Evolutionary conservation across 2,888 invertebrate genomes (phyloP).

Genomic region (Phyllotreta striolata): DNA sequence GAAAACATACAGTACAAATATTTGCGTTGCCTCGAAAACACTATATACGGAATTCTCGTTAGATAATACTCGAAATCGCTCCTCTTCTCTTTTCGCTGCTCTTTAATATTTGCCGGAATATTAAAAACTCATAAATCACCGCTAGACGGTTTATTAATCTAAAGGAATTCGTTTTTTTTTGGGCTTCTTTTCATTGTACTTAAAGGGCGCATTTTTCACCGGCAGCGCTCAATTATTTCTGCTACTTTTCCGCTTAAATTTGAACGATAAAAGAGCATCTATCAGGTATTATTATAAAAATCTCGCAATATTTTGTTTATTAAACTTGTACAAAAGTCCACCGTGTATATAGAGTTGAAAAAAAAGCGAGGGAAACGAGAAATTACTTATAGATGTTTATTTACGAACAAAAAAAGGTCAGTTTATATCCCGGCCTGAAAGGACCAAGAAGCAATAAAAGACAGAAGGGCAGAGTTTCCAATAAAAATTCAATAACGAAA

Average conservation of each 20-base stretch:
- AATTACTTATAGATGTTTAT: no score
- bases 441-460: slow-evolving; percentile 12
- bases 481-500: slow-evolving; percentile 17
- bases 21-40: slow-evolving; percentile 13
- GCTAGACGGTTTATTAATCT: slow-evolving; percentile 53
- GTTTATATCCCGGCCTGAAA: no score
- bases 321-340: no score
- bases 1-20: slow-evolving; percentile 15
- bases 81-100: slow-evolving; percentile 29
- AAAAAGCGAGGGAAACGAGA: no score
- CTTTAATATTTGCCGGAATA: slow-evolving; percentile 54
- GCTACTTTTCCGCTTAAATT: slow-evolving; percentile 22
- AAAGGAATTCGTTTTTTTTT: slow-evolving; percentile 45
- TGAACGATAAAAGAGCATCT: slow-evolving; percentile 18
- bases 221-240: slow-evolving; percentile 36
- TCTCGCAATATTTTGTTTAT: no score
- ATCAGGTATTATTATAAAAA: slow-evolving; percentile 2
- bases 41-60: slow-evolving; percentile 25
- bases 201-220: slow-evolving; percentile 48
- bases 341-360: no score
- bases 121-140: slow-evolving; percentile 57
- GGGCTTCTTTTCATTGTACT: slow-evolving; percentile 43
- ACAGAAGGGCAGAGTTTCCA: slow-evolving; percentile 1
- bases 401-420: no score
- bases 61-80: slow-evolving; percentile 8